Conservation (phyloP, 2,888 invertebrate genomes). For the Lithophane semibrunnea region DNA sequence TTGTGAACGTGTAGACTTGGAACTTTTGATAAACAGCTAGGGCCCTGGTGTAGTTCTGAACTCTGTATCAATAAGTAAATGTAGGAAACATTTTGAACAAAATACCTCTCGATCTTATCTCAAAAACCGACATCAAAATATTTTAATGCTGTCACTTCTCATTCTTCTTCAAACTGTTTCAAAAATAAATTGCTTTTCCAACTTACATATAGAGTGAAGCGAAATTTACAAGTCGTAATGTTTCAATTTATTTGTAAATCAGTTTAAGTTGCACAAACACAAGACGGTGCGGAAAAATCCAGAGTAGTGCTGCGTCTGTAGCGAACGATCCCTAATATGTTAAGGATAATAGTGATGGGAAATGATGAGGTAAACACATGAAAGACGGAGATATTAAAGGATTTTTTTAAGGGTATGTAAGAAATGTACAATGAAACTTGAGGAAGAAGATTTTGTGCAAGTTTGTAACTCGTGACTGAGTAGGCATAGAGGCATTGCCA, state of each 20-base stretch:
- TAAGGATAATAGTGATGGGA: conserved; percentile 68
- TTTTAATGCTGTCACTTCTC: conserved; percentile 14
- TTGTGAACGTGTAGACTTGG: too few species aligned
- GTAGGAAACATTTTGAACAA: too few species aligned
- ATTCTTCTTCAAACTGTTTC: conserved; percentile 20
- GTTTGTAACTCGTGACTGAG: too few species aligned
- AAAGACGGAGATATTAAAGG: too few species aligned
- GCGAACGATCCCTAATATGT: conserved; percentile 79
- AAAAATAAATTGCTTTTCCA: conserved; percentile 46
- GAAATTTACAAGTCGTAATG: conserved; percentile 63
- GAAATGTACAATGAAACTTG: too few species aligned
- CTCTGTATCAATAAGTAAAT: too few species aligned
- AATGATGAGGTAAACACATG: background rate
- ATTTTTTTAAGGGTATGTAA: background rate
- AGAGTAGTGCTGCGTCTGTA: conserved; percentile 74
- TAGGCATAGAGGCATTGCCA: too few species aligned
- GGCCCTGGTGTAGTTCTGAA: background rate
- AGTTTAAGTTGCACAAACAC: conserved; percentile 68
- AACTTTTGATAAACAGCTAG: too few species aligned
- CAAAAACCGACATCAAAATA: background rate
- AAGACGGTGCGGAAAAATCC: conserved; percentile 73
- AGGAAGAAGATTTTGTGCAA: too few species aligned
- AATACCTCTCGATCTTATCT: too few species aligned
- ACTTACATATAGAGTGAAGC: conserved; percentile 46
- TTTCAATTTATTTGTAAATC: conserved; percentile 76